Evolutionary conservation across 2,113 vertebrate species (phyloP).

Genomic region (Pangasianodon hypophthalmus): DNA sequence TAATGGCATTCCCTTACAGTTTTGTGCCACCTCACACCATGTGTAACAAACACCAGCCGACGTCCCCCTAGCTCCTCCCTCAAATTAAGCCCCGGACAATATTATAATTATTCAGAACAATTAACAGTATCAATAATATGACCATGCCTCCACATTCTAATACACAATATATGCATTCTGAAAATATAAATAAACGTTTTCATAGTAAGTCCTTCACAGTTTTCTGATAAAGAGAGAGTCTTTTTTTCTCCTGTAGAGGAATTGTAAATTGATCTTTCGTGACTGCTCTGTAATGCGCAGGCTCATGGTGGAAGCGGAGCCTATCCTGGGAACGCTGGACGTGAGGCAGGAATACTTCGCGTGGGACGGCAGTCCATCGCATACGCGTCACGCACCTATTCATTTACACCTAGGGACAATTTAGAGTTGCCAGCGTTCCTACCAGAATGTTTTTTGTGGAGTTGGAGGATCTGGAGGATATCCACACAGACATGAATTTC

Average conservation of each 20-base stretch:
- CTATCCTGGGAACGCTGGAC: too few relatives aligned
- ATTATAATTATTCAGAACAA: background rate
- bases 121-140: background rate
- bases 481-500: background rate
- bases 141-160: background rate
- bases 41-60: too few relatives aligned
- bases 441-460: background rate
- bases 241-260: too few relatives aligned
- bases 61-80: too few relatives aligned
- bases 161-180: background rate
- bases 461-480: background rate
- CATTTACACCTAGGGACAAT: background rate
- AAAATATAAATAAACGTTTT: background rate
- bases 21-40: too few relatives aligned
- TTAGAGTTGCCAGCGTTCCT: background rate
- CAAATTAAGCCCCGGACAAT: too few relatives aligned
- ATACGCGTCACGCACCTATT: background rate
- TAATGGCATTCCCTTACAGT: too few relatives aligned
- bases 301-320: too few relatives aligned
- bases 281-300: too few relatives aligned
- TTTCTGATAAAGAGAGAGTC: too few relatives aligned
- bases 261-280: too few relatives aligned
- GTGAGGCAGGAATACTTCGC: background rate
- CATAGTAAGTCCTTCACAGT: background rate
- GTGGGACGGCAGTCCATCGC: background rate